A percentile compares a stretch with the other conserved stretches of the same genome.
phyloP scores from a whole-genome alignment of 2,797 vertebrate species.

The Pterois miles region DNA sequence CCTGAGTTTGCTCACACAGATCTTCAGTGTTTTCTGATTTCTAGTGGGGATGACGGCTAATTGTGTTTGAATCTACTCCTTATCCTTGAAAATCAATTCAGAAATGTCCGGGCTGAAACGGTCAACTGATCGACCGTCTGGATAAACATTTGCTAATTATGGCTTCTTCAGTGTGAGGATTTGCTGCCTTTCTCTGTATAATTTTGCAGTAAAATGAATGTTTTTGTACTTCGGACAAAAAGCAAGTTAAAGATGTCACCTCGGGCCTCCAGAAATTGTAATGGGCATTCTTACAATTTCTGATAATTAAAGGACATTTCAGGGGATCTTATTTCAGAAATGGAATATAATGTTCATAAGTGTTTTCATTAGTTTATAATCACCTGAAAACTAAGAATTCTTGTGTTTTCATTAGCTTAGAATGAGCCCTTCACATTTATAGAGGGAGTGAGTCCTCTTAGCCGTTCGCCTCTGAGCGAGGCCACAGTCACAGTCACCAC shows the following conservation, averaged over 20 bases:
- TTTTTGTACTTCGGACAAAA: not conserved
- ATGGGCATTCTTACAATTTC: not conserved
- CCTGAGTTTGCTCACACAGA: not conserved
- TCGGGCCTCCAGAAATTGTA: not conserved
- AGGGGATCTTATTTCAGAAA: too few relatives aligned
- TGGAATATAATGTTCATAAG: too few relatives aligned
- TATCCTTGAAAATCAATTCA: not conserved
- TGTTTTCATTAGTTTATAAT: too few relatives aligned
- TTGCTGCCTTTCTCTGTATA: not conserved
- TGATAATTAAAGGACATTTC: not conserved
- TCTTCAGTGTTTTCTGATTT: not conserved
- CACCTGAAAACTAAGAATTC: too few relatives aligned
- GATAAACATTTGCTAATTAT: not conserved
- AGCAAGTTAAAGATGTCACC: not conserved
- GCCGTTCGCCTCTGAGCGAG: not conserved
- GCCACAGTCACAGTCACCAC: too few relatives aligned
- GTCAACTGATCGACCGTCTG: not conserved
- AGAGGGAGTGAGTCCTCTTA: too few relatives aligned
- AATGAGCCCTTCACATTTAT: too few relatives aligned
- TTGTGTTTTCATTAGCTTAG: too few relatives aligned
- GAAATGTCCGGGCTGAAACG: not conserved
- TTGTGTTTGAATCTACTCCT: not conserved
- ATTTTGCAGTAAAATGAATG: not conserved
- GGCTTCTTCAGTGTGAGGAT: not conserved
- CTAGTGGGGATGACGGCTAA: not conserved